Evolutionary conservation across 2,888 invertebrate genomes (phyloP), one percentile per base, ranked within the genome.

Genomic region (Noctua pronuba): DNA sequence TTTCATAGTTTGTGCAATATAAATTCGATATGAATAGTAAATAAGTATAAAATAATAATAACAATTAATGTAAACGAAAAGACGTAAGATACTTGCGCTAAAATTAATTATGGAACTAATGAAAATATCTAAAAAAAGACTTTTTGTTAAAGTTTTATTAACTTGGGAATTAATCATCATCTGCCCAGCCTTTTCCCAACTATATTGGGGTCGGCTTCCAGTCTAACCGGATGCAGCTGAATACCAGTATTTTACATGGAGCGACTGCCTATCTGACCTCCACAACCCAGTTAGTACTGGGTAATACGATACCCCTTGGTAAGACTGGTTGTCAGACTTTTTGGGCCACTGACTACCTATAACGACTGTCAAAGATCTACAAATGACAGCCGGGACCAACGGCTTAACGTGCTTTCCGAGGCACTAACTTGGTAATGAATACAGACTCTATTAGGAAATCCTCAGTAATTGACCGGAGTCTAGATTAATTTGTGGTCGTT

Each of bases 21-120:
- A 84, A 74, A 86, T 84, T 83, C 60, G 70, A 75, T 74, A 52
- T 46, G 0, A 38, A 18, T 86, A 85, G 75, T 52, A 38, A 69
- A 58, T 86, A 83, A 79, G 71, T 76, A 44, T 85, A 82, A 75
- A 67, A 55, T 74, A 86, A 73, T 79, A 79, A 85, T 38, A 70
- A 44, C 76, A 68, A 73, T 74, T 86, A 71, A 73, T 86, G 58
- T 86, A 79, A 83, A 77, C 41, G 44, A 71, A 66, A 75, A 58
- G 52, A 68, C 86, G 85, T 73, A 86, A 83, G 86, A 71, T 55
- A 73, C 86, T 85, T 86, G 31, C 84, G 84, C 69, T 69, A 21
- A 38, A 73, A 77, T 60, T 69, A 75, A 68, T 75, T 79, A 82
- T 38, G 44, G 24, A 69, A 73, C 41, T 80, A 80, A 80, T 76